Percentiles rank a stretch among this genome's conserved stretches.
Conservation (phyloP, 2,113 vertebrate species). For the Onychostruthus taczanowskii region DNA sequence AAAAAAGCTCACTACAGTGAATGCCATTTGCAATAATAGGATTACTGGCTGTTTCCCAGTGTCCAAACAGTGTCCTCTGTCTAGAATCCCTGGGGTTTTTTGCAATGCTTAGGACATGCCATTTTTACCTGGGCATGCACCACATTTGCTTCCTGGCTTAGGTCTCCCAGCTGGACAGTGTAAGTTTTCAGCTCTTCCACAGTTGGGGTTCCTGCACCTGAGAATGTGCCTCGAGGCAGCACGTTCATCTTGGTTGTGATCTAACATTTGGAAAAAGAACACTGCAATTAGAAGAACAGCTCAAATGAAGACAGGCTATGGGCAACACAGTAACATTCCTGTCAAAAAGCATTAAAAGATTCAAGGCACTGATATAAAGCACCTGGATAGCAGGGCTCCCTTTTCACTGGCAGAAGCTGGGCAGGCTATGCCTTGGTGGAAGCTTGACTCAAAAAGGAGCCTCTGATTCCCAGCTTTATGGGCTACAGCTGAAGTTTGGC, state of each 20-base stretch:
- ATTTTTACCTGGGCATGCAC: conserved; percentile 70
- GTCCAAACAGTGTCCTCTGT: background rate
- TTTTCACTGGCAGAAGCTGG: background rate
- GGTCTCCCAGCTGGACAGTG: conserved; percentile 74
- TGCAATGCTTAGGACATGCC: background rate
- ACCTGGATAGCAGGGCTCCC: background rate
- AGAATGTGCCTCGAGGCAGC: conserved; percentile 70
- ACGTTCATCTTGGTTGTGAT: conserved; percentile 54
- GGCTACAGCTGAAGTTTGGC: background rate
- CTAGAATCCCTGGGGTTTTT: background rate
- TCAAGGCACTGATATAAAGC: background rate
- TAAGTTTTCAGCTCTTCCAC: conserved; percentile 80
- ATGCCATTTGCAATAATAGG: background rate
- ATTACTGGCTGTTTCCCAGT: background rate
- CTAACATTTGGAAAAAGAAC: conserved; percentile 49
- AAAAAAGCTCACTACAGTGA: background rate
- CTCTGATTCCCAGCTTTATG: background rate
- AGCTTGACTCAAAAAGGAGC: background rate
- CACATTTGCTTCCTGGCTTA: conserved; percentile 70
- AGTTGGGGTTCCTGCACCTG: conserved; percentile 68
- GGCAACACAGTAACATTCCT: background rate
- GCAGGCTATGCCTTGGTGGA: background rate
- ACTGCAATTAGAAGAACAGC: background rate
- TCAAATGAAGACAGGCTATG: background rate
- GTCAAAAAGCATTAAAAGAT: background rate